These are phyloP conservation scores for Sander lucioperca DNA, from an alignment of 2,113 vertebrate genomes.

Conservation along the genomic window DNA sequence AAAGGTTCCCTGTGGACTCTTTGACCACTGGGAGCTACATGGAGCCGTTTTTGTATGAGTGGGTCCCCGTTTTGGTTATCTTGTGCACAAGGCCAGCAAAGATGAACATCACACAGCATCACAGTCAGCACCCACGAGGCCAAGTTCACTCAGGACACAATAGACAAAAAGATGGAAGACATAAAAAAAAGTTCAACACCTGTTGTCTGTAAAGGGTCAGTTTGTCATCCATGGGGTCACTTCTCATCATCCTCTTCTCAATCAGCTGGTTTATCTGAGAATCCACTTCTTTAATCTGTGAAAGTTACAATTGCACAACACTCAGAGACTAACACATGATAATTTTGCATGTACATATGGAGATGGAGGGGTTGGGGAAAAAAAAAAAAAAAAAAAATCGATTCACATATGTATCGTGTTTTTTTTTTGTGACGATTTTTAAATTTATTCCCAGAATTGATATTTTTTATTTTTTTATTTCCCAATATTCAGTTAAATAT, in stretches of 20 bases:
- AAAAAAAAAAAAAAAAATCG: too few species aligned
- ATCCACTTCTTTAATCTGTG: conserved; percentile 90
- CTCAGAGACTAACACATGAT: not conserved
- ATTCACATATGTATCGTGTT: too few species aligned
- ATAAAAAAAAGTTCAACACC: conserved; percentile 76
- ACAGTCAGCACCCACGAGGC: not conserved
- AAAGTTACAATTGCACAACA: not conserved
- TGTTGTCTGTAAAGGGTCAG: conserved; percentile 95
- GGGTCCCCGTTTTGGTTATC: not conserved
- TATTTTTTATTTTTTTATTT: too few species aligned
- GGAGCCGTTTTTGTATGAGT: not conserved
- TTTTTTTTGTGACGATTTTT: too few species aligned
- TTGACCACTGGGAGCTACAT: too few species aligned
- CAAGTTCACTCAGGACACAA: not conserved
- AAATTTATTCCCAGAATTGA: too few species aligned
- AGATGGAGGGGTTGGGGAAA: too few species aligned
- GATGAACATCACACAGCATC: conserved; percentile 21
- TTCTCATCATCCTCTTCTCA: conserved; percentile 95
- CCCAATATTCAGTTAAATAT: too few species aligned
- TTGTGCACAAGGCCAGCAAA: not conserved
- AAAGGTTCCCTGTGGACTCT: not conserved
- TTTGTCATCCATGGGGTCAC: conserved; percentile 92
- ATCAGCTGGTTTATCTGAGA: conserved; percentile 91
- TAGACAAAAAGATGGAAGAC: not conserved
- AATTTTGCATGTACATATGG: too few species aligned